phyloP scores from a whole-genome alignment of 1,140 invertebrate genomes.

The Triops longicaudatus region DNA sequence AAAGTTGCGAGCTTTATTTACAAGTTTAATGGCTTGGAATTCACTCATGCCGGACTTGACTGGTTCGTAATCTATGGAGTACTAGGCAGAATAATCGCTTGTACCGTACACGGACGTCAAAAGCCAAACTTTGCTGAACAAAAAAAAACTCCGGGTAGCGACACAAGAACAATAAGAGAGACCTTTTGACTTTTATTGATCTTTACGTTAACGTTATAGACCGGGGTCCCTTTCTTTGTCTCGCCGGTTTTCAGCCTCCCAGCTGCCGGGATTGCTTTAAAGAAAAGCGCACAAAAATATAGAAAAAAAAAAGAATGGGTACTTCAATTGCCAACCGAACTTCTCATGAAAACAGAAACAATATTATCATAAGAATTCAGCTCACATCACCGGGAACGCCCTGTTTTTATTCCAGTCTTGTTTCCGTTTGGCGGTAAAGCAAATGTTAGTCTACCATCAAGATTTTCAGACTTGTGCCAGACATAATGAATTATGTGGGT shows the following conservation, averaged over 20 bases:
- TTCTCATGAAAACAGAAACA: constrained; percentile 1
- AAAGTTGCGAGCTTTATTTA: no score
- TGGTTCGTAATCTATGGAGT: not conserved
- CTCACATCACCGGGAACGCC: not conserved
- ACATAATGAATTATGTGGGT: not conserved
- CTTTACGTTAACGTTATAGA: not conserved
- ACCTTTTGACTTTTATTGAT: constrained; percentile 7
- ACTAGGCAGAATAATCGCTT: no score
- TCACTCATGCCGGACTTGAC: not conserved
- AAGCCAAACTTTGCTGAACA: not conserved
- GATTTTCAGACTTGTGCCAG: not conserved
- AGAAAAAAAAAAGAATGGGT: not conserved
- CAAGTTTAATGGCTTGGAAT: no score
- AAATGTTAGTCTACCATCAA: constrained; percentile 7
- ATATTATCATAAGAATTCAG: not conserved
- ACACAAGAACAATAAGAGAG: constrained; percentile 7
- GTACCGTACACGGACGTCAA: not conserved
- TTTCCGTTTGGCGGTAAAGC: not conserved
- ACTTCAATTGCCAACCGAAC: not conserved
- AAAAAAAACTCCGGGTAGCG: not conserved
- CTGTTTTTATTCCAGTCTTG: not conserved
- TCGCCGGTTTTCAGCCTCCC: not conserved
- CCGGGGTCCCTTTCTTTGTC: not conserved
- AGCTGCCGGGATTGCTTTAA: not conserved
- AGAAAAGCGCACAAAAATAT: not conserved